Percentiles rank a stretch among this genome's conserved stretches.
phyloP scores from a whole-genome alignment of 1,140 invertebrate genomes.

The Chlorops oryzae region DNA sequence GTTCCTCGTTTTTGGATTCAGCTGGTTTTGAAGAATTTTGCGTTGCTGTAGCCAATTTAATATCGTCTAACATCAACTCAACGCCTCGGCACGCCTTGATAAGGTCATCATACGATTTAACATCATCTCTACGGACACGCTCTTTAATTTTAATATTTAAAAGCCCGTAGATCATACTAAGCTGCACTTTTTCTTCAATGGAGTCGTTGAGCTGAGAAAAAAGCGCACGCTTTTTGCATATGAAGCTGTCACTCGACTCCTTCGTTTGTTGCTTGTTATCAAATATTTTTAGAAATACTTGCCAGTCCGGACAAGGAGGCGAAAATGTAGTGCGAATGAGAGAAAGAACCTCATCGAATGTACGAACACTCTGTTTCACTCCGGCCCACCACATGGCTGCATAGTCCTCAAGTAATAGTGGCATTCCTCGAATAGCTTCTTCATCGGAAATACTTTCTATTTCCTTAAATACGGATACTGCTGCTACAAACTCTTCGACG shows the following conservation, averaged over 20 bases:
- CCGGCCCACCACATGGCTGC: conserved; percentile 28
- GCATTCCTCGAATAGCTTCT: conserved; percentile 20
- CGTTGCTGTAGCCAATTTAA: too few species aligned
- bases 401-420: conserved; percentile 19
- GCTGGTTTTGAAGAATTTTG: too few species aligned
- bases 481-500: conserved; percentile 12
- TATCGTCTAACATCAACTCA: not conserved
- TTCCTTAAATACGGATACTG: conserved; percentile 11
- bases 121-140: not conserved
- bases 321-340: conserved; percentile 7
- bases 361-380: conserved; percentile 12
- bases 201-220: not conserved
- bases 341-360: conserved; percentile 9
- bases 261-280: conserved; percentile 9
- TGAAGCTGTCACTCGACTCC: conserved; percentile 8
- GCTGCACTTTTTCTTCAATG: not conserved
- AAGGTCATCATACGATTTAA: not conserved
- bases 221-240: conserved; percentile 1
- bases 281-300: conserved; percentile 14
- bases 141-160: too few species aligned
- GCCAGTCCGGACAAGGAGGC: conserved; percentile 3
- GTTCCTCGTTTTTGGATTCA: too few species aligned
- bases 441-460: conserved; percentile 16
- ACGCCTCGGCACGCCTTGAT: not conserved
- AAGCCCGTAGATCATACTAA: conserved; percentile 9